These are phyloP conservation scores for Dromococcyx pavoninus DNA, from an alignment of 2,797 vertebrate species.

Conservation along the genomic window DNA sequence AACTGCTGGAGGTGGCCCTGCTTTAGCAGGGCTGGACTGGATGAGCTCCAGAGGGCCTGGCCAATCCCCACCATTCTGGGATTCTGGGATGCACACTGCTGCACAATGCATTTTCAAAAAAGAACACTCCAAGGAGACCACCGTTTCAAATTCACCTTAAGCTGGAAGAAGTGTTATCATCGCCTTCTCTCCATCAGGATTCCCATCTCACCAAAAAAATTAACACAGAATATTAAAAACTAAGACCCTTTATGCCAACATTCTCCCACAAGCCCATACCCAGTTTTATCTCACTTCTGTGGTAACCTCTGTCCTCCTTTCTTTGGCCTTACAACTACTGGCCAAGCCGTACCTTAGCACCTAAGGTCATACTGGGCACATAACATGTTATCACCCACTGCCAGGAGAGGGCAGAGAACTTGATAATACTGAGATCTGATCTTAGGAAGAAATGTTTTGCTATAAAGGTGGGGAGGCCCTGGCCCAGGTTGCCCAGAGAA, in stretches of 20 bases:
- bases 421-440: too few species aligned
- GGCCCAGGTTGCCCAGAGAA: too few species aligned
- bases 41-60: too few species aligned
- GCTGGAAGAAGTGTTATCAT: neutral
- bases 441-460: too few species aligned
- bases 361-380: neutral
- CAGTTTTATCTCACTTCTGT: neutral
- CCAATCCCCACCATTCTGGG: neutral
- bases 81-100: neutral
- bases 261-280: neutral
- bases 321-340: neutral
- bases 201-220: neutral
- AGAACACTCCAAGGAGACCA: neutral
- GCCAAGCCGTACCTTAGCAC: neutral
- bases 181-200: neutral
- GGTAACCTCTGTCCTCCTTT: neutral
- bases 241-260: neutral
- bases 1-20: too few species aligned
- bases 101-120: neutral
- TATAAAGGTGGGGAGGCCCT: too few species aligned
- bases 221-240: neutral
- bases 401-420: neutral
- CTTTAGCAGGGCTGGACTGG: too few species aligned
- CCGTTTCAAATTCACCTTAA: neutral
- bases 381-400: fast-evolving